Evolutionary conservation across 92 coral and sea anemone genomes (phyloP).

Genomic region (Plumapathes pennacea): DNA sequence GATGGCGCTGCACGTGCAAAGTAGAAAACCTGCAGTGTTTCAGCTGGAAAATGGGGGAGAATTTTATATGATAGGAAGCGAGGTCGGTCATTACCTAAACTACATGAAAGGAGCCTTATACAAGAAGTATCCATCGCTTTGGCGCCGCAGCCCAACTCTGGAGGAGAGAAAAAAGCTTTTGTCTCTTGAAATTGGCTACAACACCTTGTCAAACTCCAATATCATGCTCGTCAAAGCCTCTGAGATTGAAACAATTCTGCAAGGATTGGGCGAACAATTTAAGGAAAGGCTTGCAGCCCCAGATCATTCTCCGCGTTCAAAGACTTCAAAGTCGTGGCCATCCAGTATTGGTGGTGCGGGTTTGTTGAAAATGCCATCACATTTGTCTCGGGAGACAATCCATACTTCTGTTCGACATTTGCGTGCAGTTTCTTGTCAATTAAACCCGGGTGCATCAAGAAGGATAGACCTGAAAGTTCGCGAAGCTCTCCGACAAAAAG

Average conservation of each 20-base stretch:
- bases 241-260: slow-evolving; percentile 79
- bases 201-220: slow-evolving; percentile 92
- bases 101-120: slow-evolving; percentile 91
- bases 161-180: slow-evolving; percentile 75
- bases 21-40: slow-evolving; percentile 81
- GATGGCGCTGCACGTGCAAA: slow-evolving; percentile 28
- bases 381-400: slow-evolving; percentile 55
- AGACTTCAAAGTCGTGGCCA: slow-evolving; percentile 47
- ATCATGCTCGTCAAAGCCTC: slow-evolving; percentile 86
- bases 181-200: slow-evolving; percentile 79
- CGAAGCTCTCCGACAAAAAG: slow-evolving; percentile 60
- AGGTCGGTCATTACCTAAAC: slow-evolving; percentile 85
- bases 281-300: slow-evolving; percentile 61
- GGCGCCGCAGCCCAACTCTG: slow-evolving; percentile 91
- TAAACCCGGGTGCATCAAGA: slow-evolving; percentile 54
- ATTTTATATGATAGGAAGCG: slow-evolving; percentile 93
- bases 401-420: slow-evolving; percentile 81
- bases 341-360: too few species aligned
- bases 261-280: slow-evolving; percentile 80
- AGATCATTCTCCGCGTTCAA: slow-evolving; percentile 22
- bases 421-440: slow-evolving; percentile 73
- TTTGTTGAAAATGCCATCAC: slow-evolving; percentile 20
- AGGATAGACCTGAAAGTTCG: slow-evolving; percentile 46
- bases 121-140: slow-evolving; percentile 88
- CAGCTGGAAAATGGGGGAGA: slow-evolving; percentile 85